A percentile compares a stretch with the other conserved stretches of the same genome.
Conservation (phyloP, 2,888 invertebrate genomes). For the Spisula solida region DNA sequence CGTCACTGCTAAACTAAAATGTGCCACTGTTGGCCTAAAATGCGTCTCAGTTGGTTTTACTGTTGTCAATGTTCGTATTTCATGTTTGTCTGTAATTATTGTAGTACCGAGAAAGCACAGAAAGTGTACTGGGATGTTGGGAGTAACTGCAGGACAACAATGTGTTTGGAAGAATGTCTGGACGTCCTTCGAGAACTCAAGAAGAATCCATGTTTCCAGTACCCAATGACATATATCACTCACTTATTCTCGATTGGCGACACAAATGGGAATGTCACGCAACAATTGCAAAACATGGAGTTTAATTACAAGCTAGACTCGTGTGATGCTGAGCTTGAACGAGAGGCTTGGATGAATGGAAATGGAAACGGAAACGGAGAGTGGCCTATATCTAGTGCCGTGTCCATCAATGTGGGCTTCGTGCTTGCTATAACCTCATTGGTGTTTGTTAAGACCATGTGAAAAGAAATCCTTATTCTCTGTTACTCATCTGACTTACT, state of each 20-base stretch:
- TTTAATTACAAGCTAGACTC: neutral
- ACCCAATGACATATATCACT: neutral
- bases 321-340: slow-evolving; percentile 15
- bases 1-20: neutral
- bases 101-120: neutral
- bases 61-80: neutral
- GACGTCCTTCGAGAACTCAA: neutral
- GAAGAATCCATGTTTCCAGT: slow-evolving; percentile 18
- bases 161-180: slow-evolving; percentile 33
- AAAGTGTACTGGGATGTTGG: neutral
- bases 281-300: neutral
- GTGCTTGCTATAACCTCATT: neutral
- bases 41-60: neutral
- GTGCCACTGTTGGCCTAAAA: neutral
- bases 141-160: neutral
- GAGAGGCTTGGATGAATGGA: neutral
- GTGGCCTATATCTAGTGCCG: neutral
- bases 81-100: neutral
- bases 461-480: neutral
- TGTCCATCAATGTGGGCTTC: neutral
- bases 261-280: neutral
- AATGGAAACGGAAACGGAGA: neutral
- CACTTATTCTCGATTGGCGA: neutral
- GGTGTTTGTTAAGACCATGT: neutral
- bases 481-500: too few relatives aligned